A percentile compares a stretch with the other conserved stretches of the same genome.
phyloP scores from a whole-genome alignment of 2,888 invertebrate species.

The Nematopogon swammerdamellus region DNA sequence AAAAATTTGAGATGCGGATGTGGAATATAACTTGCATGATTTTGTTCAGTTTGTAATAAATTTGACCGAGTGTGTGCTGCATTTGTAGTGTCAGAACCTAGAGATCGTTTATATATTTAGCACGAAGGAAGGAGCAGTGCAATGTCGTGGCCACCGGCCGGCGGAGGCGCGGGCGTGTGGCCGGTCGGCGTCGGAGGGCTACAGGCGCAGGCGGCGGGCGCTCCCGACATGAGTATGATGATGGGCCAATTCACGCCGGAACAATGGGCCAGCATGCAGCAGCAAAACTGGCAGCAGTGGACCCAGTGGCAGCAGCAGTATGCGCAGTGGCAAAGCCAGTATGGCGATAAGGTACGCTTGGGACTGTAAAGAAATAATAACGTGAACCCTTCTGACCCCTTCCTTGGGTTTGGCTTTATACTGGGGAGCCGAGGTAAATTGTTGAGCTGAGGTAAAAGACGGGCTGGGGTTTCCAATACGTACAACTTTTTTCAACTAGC shows the following conservation, averaged over 20 bases:
- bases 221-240: constrained; percentile 7
- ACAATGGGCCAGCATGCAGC: constrained; percentile 67
- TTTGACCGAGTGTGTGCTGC: too few relatives aligned
- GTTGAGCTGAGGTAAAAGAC: too few relatives aligned
- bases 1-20: too few relatives aligned
- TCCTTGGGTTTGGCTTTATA: too few relatives aligned
- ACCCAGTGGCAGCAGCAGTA: constrained; percentile 77
- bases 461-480: constrained; percentile 1
- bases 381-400: too few relatives aligned
- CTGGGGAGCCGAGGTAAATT: too few relatives aligned
- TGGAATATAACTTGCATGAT: too few relatives aligned
- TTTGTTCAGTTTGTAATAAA: too few relatives aligned
- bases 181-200: neutral
- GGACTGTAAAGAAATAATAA: too few relatives aligned
- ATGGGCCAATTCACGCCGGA: constrained; percentile 56
- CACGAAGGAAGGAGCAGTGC: neutral
- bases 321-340: constrained; percentile 72
- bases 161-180: neutral
- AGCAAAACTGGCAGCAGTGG: constrained; percentile 73
- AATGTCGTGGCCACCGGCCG: constrained; percentile 41
- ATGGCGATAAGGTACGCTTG: constrained; percentile 64
- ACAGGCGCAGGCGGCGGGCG: neutral
- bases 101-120: too few relatives aligned
- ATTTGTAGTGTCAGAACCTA: too few relatives aligned
- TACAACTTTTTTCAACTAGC: too few relatives aligned